Conservation (phyloP, 53 echinoderm and acorn worm species). For the Actinopyga echinites region DNA sequence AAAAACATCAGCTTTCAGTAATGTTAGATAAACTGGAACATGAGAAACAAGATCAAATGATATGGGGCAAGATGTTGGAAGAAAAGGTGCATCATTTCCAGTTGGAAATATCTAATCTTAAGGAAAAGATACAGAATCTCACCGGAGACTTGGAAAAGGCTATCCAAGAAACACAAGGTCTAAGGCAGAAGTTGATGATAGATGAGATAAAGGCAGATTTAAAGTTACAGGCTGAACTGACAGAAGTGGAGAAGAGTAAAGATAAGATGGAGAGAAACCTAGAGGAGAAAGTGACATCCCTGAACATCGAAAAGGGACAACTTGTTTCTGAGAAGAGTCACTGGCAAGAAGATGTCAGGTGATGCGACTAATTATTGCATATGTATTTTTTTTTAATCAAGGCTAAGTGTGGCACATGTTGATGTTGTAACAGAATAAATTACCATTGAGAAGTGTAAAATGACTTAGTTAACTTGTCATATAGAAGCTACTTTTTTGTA, state of each 20-base stretch:
- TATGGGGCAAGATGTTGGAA: neutral
- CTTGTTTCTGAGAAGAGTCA: neutral
- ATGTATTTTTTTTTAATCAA: too few relatives aligned
- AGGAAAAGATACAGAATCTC: neutral
- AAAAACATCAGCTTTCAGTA: neutral
- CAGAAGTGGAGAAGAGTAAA: neutral
- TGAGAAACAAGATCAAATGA: conserved; percentile 14
- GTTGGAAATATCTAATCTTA: neutral
- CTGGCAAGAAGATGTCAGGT: neutral
- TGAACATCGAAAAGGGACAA: neutral
- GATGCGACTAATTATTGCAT: too few relatives aligned
- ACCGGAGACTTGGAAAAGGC: conserved; percentile 11
- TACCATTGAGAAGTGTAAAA: too few relatives aligned
- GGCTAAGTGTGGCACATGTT: too few relatives aligned
- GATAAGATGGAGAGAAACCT: neutral
- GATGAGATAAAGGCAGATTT: conserved; percentile 13
- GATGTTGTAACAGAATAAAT: too few relatives aligned
- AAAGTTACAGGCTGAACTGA: neutral
- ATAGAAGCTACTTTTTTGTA: too few relatives aligned
- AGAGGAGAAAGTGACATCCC: neutral
- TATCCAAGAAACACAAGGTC: neutral
- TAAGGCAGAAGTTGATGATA: conserved; percentile 8
- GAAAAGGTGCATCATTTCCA: neutral
- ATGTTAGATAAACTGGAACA: neutral
- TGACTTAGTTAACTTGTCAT: too few relatives aligned